Percentiles rank a stretch among this genome's conserved stretches.
Conservation (phyloP, 2,113 vertebrate species). For the Cavia aperea region DNA sequence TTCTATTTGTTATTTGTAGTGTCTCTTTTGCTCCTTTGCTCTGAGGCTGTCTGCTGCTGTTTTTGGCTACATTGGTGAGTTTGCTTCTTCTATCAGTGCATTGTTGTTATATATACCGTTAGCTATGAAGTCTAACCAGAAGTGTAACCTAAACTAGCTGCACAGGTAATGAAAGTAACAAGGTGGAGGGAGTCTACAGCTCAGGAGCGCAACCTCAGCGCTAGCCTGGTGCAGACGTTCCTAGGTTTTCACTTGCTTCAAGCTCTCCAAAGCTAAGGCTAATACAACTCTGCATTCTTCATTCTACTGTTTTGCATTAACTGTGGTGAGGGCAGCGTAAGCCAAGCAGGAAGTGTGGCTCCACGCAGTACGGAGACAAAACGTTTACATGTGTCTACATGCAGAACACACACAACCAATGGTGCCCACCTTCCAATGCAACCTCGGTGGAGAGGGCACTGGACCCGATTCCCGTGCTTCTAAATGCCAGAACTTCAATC, state of each 20-base stretch:
- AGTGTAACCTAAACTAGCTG: conserved; percentile 16
- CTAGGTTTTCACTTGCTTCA: background rate
- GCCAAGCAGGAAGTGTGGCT: background rate
- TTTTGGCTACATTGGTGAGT: background rate
- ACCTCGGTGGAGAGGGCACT: background rate
- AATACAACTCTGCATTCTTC: background rate
- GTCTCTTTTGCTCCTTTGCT: conserved; percentile 5
- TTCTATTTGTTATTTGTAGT: background rate
- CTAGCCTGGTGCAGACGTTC: background rate
- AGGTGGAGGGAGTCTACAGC: background rate
- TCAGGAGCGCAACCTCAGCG: background rate
- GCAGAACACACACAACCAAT: background rate
- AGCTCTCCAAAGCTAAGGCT: background rate
- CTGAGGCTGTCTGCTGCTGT: background rate
- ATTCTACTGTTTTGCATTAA: background rate
- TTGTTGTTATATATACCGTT: background rate
- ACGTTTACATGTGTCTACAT: background rate
- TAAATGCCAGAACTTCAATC: background rate
- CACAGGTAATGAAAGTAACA: background rate
- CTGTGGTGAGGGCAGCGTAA: background rate
- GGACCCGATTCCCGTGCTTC: background rate
- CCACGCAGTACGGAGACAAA: background rate
- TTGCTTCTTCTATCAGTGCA: background rate
- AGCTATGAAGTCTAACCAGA: background rate
- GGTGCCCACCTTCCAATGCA: background rate